A percentile compares a stretch with the other conserved stretches of the same genome.
Evolutionary conservation across 1,140 invertebrate genomes (phyloP).

Genomic region (Drosophila parabipectinata): DNA sequence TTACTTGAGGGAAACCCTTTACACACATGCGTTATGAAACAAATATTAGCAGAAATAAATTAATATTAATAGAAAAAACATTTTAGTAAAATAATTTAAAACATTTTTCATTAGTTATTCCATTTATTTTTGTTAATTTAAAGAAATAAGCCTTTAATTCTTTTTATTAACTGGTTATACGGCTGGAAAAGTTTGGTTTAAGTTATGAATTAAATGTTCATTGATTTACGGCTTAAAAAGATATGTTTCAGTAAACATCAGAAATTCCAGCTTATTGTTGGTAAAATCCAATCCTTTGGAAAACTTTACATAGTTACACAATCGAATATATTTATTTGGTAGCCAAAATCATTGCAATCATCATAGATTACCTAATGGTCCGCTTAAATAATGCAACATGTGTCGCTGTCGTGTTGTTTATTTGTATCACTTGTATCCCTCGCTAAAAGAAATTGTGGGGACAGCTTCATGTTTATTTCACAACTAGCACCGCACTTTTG

Average conservation of each 20-base stretch:
- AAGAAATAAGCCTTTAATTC: no score
- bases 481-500: slow-evolving; percentile 57
- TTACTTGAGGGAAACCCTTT: background rate
- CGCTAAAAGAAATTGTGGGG: slow-evolving; percentile 62
- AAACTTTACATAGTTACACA: slow-evolving; percentile 10
- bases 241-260: no score
- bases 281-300: background rate
- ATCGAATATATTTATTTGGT: slow-evolving; percentile 19
- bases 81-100: no score
- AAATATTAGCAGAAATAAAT: no score
- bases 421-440: slow-evolving; percentile 53
- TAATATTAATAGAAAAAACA: no score
- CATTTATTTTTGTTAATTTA: no score
- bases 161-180: no score
- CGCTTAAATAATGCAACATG: slow-evolving; percentile 68
- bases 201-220: no score
- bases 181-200: no score
- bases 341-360: slow-evolving; percentile 36
- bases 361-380: slow-evolving; percentile 61
- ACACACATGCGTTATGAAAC: background rate
- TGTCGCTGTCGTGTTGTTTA: slow-evolving; percentile 44
- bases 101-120: no score
- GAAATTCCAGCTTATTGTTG: no score
- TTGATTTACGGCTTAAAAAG: no score
- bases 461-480: slow-evolving; percentile 59